A percentile compares a stretch with the other conserved stretches of the same genome.
Conservation (phyloP, 2,797 vertebrate genomes). For the Neosalanx taihuensis region DNA sequence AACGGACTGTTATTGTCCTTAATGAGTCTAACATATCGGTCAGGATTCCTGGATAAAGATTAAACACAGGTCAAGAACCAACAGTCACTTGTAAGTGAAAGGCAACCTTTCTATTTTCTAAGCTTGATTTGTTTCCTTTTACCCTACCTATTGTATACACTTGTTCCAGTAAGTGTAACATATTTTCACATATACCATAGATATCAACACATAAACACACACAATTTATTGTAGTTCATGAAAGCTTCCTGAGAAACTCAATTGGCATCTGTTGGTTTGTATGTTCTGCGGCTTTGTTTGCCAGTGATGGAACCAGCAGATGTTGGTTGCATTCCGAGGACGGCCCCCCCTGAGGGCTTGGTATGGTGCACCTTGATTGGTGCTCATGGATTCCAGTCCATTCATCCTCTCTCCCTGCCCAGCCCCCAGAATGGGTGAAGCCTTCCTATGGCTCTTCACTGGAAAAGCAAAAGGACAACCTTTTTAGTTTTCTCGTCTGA, state of each 20-base stretch:
- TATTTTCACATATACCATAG: no score
- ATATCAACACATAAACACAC: no score
- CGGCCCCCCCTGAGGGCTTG: slow-evolving; percentile 37
- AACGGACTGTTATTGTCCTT: background rate
- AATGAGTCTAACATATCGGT: background rate
- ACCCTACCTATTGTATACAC: no score
- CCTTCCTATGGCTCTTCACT: slow-evolving; percentile 6
- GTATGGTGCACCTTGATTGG: slow-evolving; percentile 48
- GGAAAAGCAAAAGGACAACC: slow-evolving; percentile 40
- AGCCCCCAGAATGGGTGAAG: background rate
- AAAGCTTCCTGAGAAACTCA: no score
- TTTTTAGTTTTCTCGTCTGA: no score
- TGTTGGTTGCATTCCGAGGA: slow-evolving; percentile 61
- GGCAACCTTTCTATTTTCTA: no score
- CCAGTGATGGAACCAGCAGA: slow-evolving; percentile 67
- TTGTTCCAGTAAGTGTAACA: no score
- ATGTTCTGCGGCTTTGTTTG: slow-evolving; percentile 36
- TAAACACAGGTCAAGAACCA: background rate
- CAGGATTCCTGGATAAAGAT: background rate
- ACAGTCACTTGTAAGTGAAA: background rate
- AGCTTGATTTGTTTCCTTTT: no score
- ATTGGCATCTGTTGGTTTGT: slow-evolving; percentile 14
- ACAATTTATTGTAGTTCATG: no score
- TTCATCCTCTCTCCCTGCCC: background rate
- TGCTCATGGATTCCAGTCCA: slow-evolving; percentile 24